Base-by-base conservation (phyloP, 1,140 invertebrate genomes). In the Drosophila bifasciata region DNA sequence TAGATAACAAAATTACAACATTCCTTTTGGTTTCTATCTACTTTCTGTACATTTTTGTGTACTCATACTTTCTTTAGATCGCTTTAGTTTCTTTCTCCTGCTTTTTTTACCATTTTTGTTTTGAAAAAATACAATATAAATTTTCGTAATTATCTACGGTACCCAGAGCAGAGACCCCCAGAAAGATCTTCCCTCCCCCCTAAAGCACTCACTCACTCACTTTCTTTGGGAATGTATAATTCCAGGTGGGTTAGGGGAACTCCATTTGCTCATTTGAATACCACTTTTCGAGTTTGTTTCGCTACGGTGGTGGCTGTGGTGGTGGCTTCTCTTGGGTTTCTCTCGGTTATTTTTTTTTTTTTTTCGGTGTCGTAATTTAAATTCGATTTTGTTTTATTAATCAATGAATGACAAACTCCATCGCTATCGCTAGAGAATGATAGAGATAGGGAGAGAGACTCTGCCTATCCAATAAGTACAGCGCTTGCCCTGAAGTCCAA, bases 331-430 rank as follows among this genome's bases (percentile, higher is more conserved):
- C 5, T 23, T 4, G 23, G 23, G 23, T 32, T 32, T 32, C 8
- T 36, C 32, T 36, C n/a, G n/a, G 32, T 13, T 36, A 0, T 36
- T 36, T 11, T 32, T 32, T 32, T 15, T 46, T 25, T 66, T 50
- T 28, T 59, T 50, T 57, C 32, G 2, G n/a, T 61, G 58, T 63
- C 52, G 58, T 73, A 73, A 56, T 73, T 73, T 73, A 64, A 70
- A 46, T 74, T 64, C 58, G 58, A 73, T 57, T 72, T 73, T 73
- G 69, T 63, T 73, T 73, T 73, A 73, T 73, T 74, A 74, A 74
- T 74, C 70, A 71, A 72, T 61, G 49, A 48, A 48, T 71, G 68
- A 70, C 63, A 61, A 25, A 36, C 48, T 5, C 39, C 40, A 32
- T 9, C 9, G 28, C 28, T 32, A 32, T 9, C 32, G 9, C 32